Base-by-base conservation (phyloP, 1,140 invertebrate genomes). In the Meloidogyne exigua region DNA sequence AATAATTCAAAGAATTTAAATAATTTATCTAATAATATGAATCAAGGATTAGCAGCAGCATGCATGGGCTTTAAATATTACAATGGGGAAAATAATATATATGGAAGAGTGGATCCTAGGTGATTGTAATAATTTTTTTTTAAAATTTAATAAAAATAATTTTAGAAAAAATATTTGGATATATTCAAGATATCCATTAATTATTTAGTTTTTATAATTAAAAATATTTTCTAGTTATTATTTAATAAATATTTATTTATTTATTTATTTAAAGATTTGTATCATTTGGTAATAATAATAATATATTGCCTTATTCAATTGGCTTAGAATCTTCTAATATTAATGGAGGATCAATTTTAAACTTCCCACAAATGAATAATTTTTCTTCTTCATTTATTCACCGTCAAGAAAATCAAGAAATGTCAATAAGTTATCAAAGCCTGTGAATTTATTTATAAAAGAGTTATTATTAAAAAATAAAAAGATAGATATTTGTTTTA, bases 381-480 rank as follows among this genome's bases (percentile, higher is more conserved):
- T 57, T n/a, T 57, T 57, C 49, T n/a, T 57, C 49, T n/a, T 57
- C 49, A 7, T 57, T 57, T 57, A 21, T 57, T 57, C 49, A 57
- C n/a, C 49, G n/a, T n/a, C 49, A 57, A 57, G 49, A 57, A 57
- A 57, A 57, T 57, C 49, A 57, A 57, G 49, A 57, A 57, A 57
- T 57, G 7, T 57, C 49, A 57, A 57, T 57, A 9, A 57, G 49
- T 57, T 57, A 57, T 57, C 49, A 57, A 57, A 57, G 21, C 49
- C 49, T 57, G 49, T 57, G 49, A 57, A 57, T n/a, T 57, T 57
- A 57, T n/a, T n/a, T n/a, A 57, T n/a, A 57, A n/a, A 57, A 57
- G 13, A 44, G 4, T 42, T 42, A 42, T 13, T 12, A 18, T 18
- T 49, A 18, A 18, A 18, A 18, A 18, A 49, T 18, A 2, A 2